phyloP scores from a whole-genome alignment of 1,140 invertebrate genomes.

The Aporrectodea caliginosa region DNA sequence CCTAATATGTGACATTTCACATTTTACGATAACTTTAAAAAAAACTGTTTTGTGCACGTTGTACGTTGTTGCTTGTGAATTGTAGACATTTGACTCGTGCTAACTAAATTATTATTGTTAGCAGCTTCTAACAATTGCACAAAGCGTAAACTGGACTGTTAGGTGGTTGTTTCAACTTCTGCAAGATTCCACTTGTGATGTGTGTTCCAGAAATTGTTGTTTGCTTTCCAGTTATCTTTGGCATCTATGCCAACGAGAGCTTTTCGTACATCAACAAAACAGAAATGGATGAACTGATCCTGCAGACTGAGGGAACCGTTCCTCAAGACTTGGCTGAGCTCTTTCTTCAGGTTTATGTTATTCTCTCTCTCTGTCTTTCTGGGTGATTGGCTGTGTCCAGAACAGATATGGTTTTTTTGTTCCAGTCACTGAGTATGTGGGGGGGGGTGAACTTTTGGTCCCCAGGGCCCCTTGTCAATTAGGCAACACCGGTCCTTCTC shows the following conservation, averaged over 20 bases:
- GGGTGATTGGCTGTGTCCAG: no score
- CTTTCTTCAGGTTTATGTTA: slow-evolving; percentile 61
- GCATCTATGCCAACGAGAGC: slow-evolving; percentile 76
- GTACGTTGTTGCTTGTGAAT: not conserved
- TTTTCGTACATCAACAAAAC: slow-evolving; percentile 70
- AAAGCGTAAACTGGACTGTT: not conserved
- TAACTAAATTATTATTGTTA: not conserved
- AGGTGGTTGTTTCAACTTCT: not conserved
- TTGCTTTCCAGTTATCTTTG: slow-evolving; percentile 70
- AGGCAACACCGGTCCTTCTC: no score
- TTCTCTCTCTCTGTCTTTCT: no score
- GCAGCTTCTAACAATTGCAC: not conserved
- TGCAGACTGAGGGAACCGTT: slow-evolving; percentile 60
- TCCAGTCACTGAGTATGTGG: no score
- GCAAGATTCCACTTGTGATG: not conserved
- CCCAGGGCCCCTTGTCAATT: no score
- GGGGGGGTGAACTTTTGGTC: no score
- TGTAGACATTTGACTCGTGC: not conserved
- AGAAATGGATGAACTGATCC: slow-evolving; percentile 69
- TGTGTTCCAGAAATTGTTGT: slow-evolving; percentile 29
- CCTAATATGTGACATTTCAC: not conserved
- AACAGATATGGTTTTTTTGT: no score
- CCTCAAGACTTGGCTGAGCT: slow-evolving; percentile 56
- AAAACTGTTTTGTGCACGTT: not conserved
- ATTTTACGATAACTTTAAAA: not conserved